Evolutionary conservation across 2,113 vertebrate species (phyloP), one percentile per base, ranked within the genome.

Genomic region (Miniopterus natalensis): DNA sequence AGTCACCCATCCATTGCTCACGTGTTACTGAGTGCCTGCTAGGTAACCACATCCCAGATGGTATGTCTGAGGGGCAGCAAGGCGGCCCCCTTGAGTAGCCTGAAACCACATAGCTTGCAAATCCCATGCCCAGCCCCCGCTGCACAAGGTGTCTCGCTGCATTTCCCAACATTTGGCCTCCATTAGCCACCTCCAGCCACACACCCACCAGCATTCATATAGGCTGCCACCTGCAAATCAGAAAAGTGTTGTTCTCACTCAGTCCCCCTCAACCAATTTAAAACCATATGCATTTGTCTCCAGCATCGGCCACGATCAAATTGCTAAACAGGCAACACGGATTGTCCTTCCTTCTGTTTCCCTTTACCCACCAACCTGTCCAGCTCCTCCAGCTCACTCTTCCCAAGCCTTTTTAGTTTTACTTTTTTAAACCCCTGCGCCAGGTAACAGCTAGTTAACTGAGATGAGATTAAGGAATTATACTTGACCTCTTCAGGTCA

Each of bases 171-270:
- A 66, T 86, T 71, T 96, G 96, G 75, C 71, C 74, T 87, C 75
- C 47, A 77, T 87, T 84, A 90, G 74, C 70, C 18, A 36, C 74
- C 53, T 68, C 85, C 90, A 66, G 45, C 40, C 79, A 47, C 96
- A 79, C n/a, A 42, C 27, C 51, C 66, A 27, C 42, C 27, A 31
- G 49, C 51, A 23, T 20, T 59, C 78, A 27, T 4, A 74, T 4
- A 70, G 21, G 17, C 49, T 53, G 53, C 84, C 75, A 89, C 84
- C 95, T 95, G 84, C 59, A 95, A 90, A 90, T 84, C 36, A 95
- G 92, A 66, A 88, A 93, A 94, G 23, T 0, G 45, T 49, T 92
- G 65, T 86, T 97, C 92, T 93, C 94, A 86, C 95, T 92, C 75
- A 55, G 63, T 49, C 31, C 71, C 88, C 74, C 84, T 87, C 75